Conservation (phyloP, 2,888 invertebrate species). For the Laspeyria flexula region DNA sequence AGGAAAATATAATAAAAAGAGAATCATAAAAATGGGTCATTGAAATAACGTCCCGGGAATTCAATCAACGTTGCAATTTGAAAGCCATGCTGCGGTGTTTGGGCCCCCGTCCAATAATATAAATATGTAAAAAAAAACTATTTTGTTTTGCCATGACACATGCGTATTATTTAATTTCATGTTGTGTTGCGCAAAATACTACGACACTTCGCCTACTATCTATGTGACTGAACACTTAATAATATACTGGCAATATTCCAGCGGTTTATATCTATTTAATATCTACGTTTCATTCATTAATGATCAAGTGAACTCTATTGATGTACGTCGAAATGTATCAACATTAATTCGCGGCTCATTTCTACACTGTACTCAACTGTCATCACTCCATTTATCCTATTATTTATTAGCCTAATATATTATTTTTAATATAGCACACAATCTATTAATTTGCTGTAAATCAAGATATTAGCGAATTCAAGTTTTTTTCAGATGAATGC, state of each 20-base stretch:
- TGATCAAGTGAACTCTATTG: constrained; percentile 40
- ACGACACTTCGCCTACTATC: constrained; percentile 33
- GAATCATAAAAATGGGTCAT: constrained; percentile 45
- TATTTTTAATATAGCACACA: constrained; percentile 9
- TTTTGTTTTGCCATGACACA: constrained; percentile 34
- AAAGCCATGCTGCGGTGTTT: constrained; percentile 33
- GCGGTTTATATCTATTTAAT: constrained; percentile 37
- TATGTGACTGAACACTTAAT: constrained; percentile 34
- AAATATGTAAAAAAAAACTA: constrained; percentile 36
- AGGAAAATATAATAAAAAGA: constrained; percentile 38
- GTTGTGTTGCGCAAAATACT: constrained; percentile 39
- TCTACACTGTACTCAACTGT: constrained; percentile 7
- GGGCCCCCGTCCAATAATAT: constrained; percentile 40
- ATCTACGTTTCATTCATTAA: constrained; percentile 45
- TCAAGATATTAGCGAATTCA: constrained; percentile 2
- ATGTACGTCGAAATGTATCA: constrained; percentile 33
- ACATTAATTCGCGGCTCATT: constrained; percentile 27
- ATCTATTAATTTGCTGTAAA: constrained; percentile 17
- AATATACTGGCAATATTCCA: constrained; percentile 47
- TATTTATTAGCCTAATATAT: constrained; percentile 13
- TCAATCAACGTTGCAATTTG: constrained; percentile 49
- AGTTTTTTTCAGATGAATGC: background rate
- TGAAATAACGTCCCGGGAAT: constrained; percentile 40
- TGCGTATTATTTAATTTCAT: constrained; percentile 46
- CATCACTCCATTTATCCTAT: constrained; percentile 1